A percentile compares a stretch with the other conserved stretches of the same genome.
Conservation (phyloP, 1,140 invertebrate species). For the Dysdera silvatica region DNA sequence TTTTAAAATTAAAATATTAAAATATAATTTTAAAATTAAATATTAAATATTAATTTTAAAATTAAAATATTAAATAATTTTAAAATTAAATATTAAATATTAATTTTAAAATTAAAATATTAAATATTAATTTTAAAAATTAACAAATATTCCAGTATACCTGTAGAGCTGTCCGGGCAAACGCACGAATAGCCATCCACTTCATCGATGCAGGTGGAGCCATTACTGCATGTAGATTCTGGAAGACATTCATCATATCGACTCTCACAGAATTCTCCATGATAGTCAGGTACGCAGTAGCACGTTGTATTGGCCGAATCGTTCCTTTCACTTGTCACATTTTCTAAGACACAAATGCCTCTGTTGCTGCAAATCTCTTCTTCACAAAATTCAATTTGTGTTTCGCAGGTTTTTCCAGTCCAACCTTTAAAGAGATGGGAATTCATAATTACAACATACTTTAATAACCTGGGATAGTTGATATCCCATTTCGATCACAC, state of each 20-base stretch:
- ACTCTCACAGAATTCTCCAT: conserved; percentile 72
- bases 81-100: neutral
- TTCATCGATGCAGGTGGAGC: conserved; percentile 80
- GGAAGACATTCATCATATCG: conserved; percentile 78
- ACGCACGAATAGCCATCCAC: conserved; percentile 94
- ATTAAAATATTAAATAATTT: neutral
- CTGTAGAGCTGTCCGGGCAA: conserved; percentile 66
- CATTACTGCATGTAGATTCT: conserved; percentile 74
- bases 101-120: neutral
- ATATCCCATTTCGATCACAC: neutral
- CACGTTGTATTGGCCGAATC: conserved; percentile 66
- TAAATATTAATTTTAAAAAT: neutral
- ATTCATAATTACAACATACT: conserved; percentile 73
- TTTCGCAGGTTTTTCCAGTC: conserved; percentile 77
- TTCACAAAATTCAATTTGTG: conserved; percentile 74
- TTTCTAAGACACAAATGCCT: conserved; percentile 61
- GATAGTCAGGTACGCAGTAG: conserved; percentile 79
- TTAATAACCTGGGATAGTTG: neutral
- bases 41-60: too few species aligned
- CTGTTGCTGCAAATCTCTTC: conserved; percentile 57
- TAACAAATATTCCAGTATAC: conserved; percentile 6
- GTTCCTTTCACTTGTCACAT: conserved; percentile 77
- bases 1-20: too few species aligned
- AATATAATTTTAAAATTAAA: too few species aligned
- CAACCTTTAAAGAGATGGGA: conserved; percentile 68